Base-by-base conservation (phyloP, 2,888 invertebrate species). In the Portevinia maculata region DNA sequence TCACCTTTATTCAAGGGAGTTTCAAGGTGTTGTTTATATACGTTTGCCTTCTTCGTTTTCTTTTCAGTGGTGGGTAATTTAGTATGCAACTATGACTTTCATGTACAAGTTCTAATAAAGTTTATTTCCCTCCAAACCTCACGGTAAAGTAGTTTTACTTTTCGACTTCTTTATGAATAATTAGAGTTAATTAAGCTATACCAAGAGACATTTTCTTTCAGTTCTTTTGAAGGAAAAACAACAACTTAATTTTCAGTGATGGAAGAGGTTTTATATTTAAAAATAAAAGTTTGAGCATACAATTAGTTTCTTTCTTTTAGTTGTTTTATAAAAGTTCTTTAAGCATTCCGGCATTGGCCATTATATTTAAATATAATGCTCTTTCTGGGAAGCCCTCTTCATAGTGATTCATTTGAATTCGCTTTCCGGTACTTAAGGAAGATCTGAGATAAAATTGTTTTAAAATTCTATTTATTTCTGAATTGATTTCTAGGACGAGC, bases 161-260 rank as follows among this genome's bases (percentile, higher is more conserved):
- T 34, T 19, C 21, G 30, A 15, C 39, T 59, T 59, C 19, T 50
- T 59, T 59, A 59, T 59, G 59, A 70, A 60, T 60, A 60, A 60
- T 60, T 41, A 52, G 21, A 70, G 41, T 60, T 60, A 60, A 70
- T 69, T 48, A 46, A 24, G 24, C 24, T 24, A 5, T 3, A 24
- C 5, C 5, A 24, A 5, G 2, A 37, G 34, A 44, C 11, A 15
- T 9, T 28, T n/a, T n/a, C n/a, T n/a, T n/a, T n/a, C n/a, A 24
- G 48, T 17, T 44, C 11, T n/a, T n/a, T n/a, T n/a, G 21, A 9
- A 19, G 17, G 19, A 3, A 9, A 5, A 19, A 21, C 2, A 9
- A 44, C 11, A 11, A 44, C 9, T 19, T 19, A n/a, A n/a, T 9
- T 13, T 28, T 41, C 41, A 46, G 17, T 60, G 8, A n/a, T 32